phyloP scores from a whole-genome alignment of 2,888 invertebrate genomes.

The Drosophila nr. perissopoda region DNA sequence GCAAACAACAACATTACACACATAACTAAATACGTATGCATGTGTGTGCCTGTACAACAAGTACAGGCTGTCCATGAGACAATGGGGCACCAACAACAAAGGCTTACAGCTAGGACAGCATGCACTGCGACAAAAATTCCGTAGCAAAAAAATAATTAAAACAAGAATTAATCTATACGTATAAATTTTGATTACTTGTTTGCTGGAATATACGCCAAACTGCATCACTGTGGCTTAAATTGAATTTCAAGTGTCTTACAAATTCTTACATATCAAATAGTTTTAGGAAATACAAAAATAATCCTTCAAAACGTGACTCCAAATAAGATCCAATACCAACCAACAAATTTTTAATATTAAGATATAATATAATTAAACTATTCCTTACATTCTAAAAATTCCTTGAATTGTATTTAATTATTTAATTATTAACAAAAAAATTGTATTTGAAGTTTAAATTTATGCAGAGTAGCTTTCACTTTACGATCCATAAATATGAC shows the following conservation, averaged over 20 bases:
- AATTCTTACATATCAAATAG: neutral
- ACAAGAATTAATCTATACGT: neutral
- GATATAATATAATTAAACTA: neutral
- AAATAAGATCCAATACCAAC: neutral
- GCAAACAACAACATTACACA: conserved; percentile 43
- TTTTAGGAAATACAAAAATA: neutral
- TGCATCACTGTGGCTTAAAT: neutral
- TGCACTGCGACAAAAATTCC: neutral
- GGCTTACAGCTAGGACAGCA: neutral
- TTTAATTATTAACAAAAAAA: neutral
- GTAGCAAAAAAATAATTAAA: neutral
- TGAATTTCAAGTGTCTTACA: neutral
- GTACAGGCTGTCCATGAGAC: conserved; percentile 45
- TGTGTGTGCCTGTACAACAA: conserved; percentile 32
- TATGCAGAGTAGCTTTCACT: conserved; percentile 3
- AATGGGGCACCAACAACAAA: conserved; percentile 16
- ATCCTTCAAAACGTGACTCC: neutral
- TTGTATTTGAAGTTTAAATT: neutral
- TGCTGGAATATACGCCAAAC: neutral
- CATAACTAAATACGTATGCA: conserved; percentile 17
- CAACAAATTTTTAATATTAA: neutral
- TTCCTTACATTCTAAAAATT: neutral
- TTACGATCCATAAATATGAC: conserved; percentile 4
- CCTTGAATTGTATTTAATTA: neutral
- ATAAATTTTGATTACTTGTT: neutral